phyloP scores from a whole-genome alignment of 2,113 vertebrate species.

The Nibea albiflora region DNA sequence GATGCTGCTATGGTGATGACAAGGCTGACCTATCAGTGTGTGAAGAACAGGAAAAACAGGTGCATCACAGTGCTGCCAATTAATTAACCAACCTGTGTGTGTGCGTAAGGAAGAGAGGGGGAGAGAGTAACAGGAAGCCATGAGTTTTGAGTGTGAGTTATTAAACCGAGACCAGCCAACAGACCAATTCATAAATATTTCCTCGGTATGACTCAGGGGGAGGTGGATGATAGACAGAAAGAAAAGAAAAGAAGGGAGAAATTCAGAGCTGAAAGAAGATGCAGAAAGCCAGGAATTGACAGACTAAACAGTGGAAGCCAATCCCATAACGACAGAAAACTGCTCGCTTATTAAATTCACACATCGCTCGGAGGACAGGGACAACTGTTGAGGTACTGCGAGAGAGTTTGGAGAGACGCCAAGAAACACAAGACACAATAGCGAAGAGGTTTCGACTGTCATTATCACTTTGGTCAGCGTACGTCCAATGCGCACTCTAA shows the following conservation, averaged over 20 bases:
- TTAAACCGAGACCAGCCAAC: slow-evolving; percentile 33
- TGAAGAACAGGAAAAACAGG: slow-evolving; percentile 33
- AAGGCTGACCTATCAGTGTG: slow-evolving; percentile 17
- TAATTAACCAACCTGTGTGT: slow-evolving; percentile 42
- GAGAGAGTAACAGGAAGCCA: neutral
- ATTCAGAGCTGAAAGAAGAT: slow-evolving; percentile 25
- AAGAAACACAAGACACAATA: neutral
- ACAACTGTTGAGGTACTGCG: neutral
- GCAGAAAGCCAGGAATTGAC: slow-evolving; percentile 28
- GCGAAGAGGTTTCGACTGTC: neutral
- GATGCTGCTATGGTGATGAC: slow-evolving; percentile 23
- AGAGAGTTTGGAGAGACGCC: slow-evolving; percentile 19
- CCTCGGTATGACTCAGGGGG: slow-evolving; percentile 16
- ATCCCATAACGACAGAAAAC: slow-evolving; percentile 51
- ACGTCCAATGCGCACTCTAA: neutral
- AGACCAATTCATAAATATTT: slow-evolving; percentile 53
- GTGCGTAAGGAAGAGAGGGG: neutral
- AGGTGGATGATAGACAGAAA: slow-evolving; percentile 48
- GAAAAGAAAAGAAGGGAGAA: slow-evolving; percentile 14
- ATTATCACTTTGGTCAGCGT: neutral
- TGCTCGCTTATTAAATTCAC: slow-evolving; percentile 54
- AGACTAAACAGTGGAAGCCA: slow-evolving; percentile 46
- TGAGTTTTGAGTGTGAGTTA: slow-evolving; percentile 23
- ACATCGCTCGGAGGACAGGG: slow-evolving; percentile 42
- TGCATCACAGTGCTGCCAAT: neutral